Evolutionary conservation across 1,140 invertebrate species (phyloP).

Genomic region (Dendrolimus punctatus): DNA sequence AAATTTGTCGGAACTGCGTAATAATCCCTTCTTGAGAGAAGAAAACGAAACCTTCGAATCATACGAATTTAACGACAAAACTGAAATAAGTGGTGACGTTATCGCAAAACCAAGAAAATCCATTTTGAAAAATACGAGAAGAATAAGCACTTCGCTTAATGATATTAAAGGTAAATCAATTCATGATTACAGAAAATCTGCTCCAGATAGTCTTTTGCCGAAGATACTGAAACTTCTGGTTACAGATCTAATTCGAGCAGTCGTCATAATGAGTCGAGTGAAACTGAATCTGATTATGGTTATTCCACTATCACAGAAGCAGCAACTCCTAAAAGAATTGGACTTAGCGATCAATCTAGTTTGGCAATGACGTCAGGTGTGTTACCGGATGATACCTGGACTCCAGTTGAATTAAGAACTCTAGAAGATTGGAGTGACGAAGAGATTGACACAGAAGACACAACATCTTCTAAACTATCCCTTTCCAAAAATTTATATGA

Average conservation of each 20-base stretch:
- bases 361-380: constrained; percentile 45
- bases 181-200: constrained; percentile 13
- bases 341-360: constrained; percentile 49
- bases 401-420: constrained; percentile 50
- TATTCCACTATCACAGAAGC: constrained; percentile 69
- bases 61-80: constrained; percentile 8
- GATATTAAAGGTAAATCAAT: constrained; percentile 24
- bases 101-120: constrained; percentile 44
- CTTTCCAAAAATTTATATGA: constrained; percentile 64
- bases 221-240: constrained; percentile 74
- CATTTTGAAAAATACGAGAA: constrained; percentile 48
- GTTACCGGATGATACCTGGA: constrained; percentile 62
- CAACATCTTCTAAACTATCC: constrained; percentile 42
- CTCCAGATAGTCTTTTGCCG: constrained; percentile 42
- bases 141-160: constrained; percentile 33
- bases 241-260: constrained; percentile 70
- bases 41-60: constrained; percentile 13
- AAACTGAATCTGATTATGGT: constrained; percentile 74
- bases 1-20: constrained; percentile 23
- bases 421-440: constrained; percentile 47
- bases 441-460: constrained; percentile 45
- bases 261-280: constrained; percentile 61
- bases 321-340: constrained; percentile 58
- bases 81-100: constrained; percentile 10
- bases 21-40: constrained; percentile 18